Percentiles rank a stretch among this genome's conserved stretches.
phyloP scores from a whole-genome alignment of 2,888 invertebrate species.

The Troides oblongomaculatus region DNA sequence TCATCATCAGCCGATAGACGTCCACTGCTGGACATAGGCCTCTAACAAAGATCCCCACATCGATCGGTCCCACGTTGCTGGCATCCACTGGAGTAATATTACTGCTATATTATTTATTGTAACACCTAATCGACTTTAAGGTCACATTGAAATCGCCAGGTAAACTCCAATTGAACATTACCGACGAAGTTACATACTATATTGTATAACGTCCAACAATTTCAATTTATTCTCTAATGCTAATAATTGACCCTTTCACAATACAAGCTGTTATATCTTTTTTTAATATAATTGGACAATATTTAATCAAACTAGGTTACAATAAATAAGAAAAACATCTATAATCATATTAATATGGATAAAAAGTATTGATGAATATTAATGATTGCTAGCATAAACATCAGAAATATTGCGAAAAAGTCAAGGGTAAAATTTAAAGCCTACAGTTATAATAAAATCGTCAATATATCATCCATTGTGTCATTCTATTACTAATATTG shows the following conservation, averaged over 20 bases:
- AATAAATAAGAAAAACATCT: conserved; percentile 22
- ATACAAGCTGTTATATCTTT: conserved; percentile 12
- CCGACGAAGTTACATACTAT: conserved; percentile 11
- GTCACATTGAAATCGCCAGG: conserved; percentile 15
- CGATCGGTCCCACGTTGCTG: too few relatives aligned
- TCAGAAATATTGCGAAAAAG: conserved; percentile 2
- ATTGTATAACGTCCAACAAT: conserved; percentile 14
- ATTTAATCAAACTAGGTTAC: conserved; percentile 9
- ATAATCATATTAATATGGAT: conserved; percentile 37
- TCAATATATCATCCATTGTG: background rate
- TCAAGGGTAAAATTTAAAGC: background rate
- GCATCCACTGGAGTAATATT: too few relatives aligned
- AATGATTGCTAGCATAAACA: conserved; percentile 38
- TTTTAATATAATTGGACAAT: conserved; percentile 14
- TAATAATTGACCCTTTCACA: conserved; percentile 21
- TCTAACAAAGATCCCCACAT: too few relatives aligned
- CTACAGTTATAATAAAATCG: background rate
- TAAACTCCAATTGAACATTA: conserved; percentile 2
- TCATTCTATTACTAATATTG: background rate
- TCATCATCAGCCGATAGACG: too few relatives aligned
- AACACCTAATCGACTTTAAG: background rate
- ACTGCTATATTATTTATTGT: background rate
- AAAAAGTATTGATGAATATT: conserved; percentile 55
- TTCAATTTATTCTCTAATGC: conserved; percentile 24
- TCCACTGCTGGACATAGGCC: too few relatives aligned